Evolutionary conservation across 2,797 vertebrate species (phyloP), one percentile per base, ranked within the genome.

Genomic region (Girardinus metallicus): DNA sequence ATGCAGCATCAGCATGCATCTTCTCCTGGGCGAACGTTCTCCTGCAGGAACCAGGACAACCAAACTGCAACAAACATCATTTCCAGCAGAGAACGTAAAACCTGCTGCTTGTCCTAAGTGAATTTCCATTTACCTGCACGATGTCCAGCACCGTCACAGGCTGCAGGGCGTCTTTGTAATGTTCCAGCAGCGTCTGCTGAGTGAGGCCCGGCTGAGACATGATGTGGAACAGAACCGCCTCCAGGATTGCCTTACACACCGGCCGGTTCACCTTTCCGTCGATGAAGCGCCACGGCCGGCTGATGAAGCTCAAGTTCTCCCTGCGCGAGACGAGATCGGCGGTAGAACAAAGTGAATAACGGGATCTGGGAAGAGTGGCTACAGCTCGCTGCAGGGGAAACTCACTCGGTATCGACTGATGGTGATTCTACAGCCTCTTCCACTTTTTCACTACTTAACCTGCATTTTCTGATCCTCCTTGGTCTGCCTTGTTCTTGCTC

Each of bases 211-310:
- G 98, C 60, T 89, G 93, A 4, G 92, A 95, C 98, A 99, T 99
- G 94, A 99, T 78, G 90, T 99, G 97, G 87, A 95, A 96, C 0
- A 99, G 95, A 77, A 99, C 36, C 0, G 95, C 97, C 83, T 99
- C 98, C 95, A 99, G 90, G 97, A 99, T 98, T 12, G 98, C 98
- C 79, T 99, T 99, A 79, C 97, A 98, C 92, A 98, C 98, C 0
- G 96, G 95, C 10, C 91, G 90, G 89, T 99, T 99, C 85, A 99
- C 88, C 1, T 88, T 96, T 23, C 98, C 97, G 0, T 99, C 98
- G 76, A 98, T 97, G 1, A 97, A 93, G 60, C 98, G 96, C 98
- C 98, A 99, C 0, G 98, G 98, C 2, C 98, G 97, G 90, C 97
- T 95, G 0, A 98, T 26, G 88, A 98, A 99, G 68, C 94, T 95